These are phyloP conservation scores for Hemiscyllium ocellatum DNA, from an alignment of 2,113 vertebrate species.

Conservation along the genomic window DNA sequence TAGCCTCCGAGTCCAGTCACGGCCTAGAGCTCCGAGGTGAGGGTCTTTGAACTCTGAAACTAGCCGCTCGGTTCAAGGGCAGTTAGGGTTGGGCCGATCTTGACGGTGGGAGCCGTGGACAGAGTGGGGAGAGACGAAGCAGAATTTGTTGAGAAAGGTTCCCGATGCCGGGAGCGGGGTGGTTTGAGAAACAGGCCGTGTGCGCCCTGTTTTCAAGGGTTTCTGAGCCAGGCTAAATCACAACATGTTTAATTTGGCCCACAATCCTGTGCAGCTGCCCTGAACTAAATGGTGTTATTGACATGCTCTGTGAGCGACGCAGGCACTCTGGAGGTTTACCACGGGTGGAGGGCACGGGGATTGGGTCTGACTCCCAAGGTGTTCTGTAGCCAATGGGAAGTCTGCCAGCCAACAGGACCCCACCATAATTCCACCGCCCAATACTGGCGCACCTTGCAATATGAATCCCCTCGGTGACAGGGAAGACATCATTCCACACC, in stretches of 20 bases:
- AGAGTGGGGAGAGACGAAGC: too few species aligned
- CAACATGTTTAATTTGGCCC: constrained; percentile 2
- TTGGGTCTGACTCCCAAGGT: not conserved
- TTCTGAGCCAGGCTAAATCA: not conserved
- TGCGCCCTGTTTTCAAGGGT: not conserved
- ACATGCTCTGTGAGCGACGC: not conserved
- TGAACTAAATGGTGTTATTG: not conserved
- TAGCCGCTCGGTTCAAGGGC: too few species aligned
- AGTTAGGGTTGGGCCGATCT: too few species aligned
- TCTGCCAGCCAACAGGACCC: not conserved
- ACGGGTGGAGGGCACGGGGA: too few species aligned
- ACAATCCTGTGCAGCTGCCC: not conserved
- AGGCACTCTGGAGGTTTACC: not conserved
- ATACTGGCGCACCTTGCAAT: not conserved
- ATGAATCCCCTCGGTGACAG: not conserved
- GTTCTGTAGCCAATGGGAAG: not conserved
- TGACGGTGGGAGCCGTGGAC: too few species aligned
- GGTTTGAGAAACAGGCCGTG: not conserved
- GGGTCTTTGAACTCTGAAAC: too few species aligned
- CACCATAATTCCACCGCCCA: not conserved
- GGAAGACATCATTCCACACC: not conserved
- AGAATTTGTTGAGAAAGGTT: not conserved
- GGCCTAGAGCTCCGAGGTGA: too few species aligned
- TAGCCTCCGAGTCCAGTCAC: too few species aligned
- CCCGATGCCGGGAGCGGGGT: too few species aligned